Evolutionary conservation across 2,888 invertebrate species (phyloP), one percentile per base, ranked within the genome.

Genomic region (Mylabris sibirica): DNA sequence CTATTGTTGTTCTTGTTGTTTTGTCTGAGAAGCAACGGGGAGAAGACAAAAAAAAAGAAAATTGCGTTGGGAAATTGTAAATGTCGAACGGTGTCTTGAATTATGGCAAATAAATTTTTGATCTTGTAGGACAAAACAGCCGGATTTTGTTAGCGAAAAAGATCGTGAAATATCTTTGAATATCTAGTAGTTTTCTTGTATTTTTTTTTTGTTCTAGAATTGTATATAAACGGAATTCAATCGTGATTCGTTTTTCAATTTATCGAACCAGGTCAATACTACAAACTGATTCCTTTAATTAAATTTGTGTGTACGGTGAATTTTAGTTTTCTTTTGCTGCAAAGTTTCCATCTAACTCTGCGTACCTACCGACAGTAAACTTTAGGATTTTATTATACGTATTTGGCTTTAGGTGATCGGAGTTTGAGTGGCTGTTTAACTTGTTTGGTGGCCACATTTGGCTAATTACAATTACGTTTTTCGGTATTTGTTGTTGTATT

Each of bases 71-170:
- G n/a, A 49, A 49, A 20, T 49, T 49, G 49, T 20, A 49, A 49
- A 49, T 49, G 49, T 49, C 20, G 8, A 3, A 49, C 20, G 6
- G 49, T 22, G 20, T 17, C 49, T 49, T 20, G 20, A 17, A 17
- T n/a, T 49, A n/a, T 49, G 9, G 24, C 53, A 22, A 49, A 53
- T 53, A 24, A 53, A 53, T 24, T 53, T 24, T 53, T 49, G 20
- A 53, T 20, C 22, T 12, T 22, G 11, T 53, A 24, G 20, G 22
- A 53, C n/a, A 53, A 53, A 53, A 53, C 20, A 17, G 6, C 44
- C 44, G 44, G 44, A 53, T 53, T 11, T 53, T 53, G 44, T 44
- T 14, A n/a, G 41, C 4, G n/a, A 44, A 44, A 44, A 17, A 6
- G n/a, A 44, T n/a, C 8, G 41, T 44, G 17, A 44, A 44, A 44